A percentile compares a stretch with the other conserved stretches of the same genome.
These are phyloP conservation scores for Lasiurus cinereus DNA, from an alignment of 2,113 vertebrate genomes.

Conservation along the genomic window DNA sequence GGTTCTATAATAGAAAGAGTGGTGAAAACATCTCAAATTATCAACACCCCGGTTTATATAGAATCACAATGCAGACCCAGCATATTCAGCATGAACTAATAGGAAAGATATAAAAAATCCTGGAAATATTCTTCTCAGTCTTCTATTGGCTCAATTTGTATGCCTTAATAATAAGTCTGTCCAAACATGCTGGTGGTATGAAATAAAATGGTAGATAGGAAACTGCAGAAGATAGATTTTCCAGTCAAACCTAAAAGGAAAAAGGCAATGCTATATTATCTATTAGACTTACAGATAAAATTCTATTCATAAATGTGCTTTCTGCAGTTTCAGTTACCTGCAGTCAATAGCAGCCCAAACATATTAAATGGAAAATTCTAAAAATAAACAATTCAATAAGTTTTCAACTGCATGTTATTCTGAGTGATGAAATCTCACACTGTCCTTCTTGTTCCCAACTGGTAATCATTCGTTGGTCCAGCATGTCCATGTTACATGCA, in stretches of 20 bases:
- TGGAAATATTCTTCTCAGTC: neutral
- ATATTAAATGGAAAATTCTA: neutral
- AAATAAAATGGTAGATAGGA: neutral
- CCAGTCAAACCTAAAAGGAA: slow-evolving; percentile 45
- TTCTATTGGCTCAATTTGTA: neutral
- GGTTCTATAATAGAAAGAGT: neutral
- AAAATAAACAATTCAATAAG: neutral
- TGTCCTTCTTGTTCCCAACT: neutral
- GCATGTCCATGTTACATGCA: neutral
- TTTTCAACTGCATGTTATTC: neutral
- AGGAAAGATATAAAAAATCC: neutral
- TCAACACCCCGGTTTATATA: neutral
- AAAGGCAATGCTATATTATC: neutral
- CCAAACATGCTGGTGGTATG: neutral
- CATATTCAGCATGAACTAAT: neutral
- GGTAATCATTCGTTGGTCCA: neutral
- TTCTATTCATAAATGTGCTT: neutral
- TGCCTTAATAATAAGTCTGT: neutral
- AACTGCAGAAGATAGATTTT: slow-evolving; percentile 10
- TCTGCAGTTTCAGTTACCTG: neutral
- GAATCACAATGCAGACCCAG: neutral
- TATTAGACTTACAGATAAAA: neutral
- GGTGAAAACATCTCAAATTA: slow-evolving; percentile 9
- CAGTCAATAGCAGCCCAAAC: neutral
- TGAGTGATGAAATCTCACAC: neutral